These are phyloP conservation scores for Drosophila tropicalis DNA, from an alignment of 1,140 invertebrate species.

Conservation along the genomic window DNA sequence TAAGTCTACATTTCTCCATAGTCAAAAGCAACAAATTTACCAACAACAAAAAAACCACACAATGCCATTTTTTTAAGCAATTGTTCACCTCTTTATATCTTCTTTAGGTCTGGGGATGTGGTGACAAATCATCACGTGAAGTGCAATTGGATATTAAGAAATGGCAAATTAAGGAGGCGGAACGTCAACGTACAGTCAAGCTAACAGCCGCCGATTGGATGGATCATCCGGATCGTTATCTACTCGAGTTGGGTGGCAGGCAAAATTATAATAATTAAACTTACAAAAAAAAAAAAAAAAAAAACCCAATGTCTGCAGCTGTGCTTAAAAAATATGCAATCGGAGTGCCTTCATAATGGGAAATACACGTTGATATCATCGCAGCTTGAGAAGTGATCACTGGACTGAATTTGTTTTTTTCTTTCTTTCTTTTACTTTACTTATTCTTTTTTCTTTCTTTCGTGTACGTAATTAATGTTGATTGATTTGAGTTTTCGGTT, in stretches of 20 bases:
- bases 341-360: conserved; percentile 32
- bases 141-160: conserved; percentile 94
- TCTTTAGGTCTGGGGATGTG: conserved; percentile 92
- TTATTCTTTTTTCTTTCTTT: conserved; percentile 19
- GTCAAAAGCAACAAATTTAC: conserved; percentile 47
- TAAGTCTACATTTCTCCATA: conserved; percentile 69
- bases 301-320: conserved; percentile 21
- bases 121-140: conserved; percentile 89
- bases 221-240: conserved; percentile 94
- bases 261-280: conserved; percentile 87
- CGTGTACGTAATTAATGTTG: conserved; percentile 55
- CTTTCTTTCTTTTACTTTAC: no score
- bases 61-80: conserved; percentile 1
- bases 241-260: conserved; percentile 92
- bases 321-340: conserved; percentile 48
- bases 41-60: conserved; percentile 70
- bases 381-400: background rate
- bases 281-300: background rate
- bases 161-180: conserved; percentile 94
- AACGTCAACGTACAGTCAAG: conserved; percentile 91
- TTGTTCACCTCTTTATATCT: conserved; percentile 18
- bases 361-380: conserved; percentile 38
- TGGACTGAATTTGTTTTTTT: no score
- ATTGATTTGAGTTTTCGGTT: conserved; percentile 50
- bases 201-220: conserved; percentile 93